These are phyloP conservation scores for Chironomus striatipennis DNA, from an alignment of 1,140 invertebrate species.

Conservation along the genomic window DNA sequence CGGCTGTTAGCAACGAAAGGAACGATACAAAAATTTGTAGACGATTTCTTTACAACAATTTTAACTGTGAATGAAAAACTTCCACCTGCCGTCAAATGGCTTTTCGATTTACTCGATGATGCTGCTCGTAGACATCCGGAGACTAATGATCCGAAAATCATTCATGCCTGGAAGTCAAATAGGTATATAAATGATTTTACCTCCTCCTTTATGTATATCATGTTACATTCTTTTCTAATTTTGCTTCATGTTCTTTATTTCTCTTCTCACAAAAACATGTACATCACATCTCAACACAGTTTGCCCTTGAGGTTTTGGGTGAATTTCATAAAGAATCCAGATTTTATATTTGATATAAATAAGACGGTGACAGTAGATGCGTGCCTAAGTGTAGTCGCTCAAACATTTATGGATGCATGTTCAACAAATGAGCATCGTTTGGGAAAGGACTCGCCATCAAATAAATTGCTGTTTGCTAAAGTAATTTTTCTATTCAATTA, in stretches of 20 bases:
- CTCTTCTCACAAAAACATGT: not conserved
- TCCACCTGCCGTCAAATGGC: slow-evolving; percentile 88
- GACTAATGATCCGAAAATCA: slow-evolving; percentile 72
- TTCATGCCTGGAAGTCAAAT: slow-evolving; percentile 95
- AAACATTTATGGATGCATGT: slow-evolving; percentile 94
- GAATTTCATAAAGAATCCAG: slow-evolving; percentile 94
- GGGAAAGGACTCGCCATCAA: slow-evolving; percentile 90
- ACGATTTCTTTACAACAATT: slow-evolving; percentile 87
- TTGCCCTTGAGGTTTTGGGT: slow-evolving; percentile 93
- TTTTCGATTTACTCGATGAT: slow-evolving; percentile 90
- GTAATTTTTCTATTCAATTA: slow-evolving; percentile 33
- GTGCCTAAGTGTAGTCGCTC: slow-evolving; percentile 87
- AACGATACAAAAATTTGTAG: slow-evolving; percentile 93
- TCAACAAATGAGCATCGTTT: slow-evolving; percentile 79
- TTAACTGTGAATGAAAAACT: slow-evolving; percentile 81
- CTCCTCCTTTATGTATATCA: too few species aligned
- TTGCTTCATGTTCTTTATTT: too few species aligned
- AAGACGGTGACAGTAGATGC: slow-evolving; percentile 87
- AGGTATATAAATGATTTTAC: slow-evolving; percentile 36
- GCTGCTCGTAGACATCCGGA: slow-evolving; percentile 77
- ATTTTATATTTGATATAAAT: slow-evolving; percentile 94
- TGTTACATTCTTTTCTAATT: too few species aligned
- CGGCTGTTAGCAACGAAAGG: slow-evolving; percentile 88
- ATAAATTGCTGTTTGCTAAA: slow-evolving; percentile 90
- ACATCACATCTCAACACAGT: slow-evolving; percentile 43